Evolutionary conservation across 2,797 vertebrate genomes (phyloP), one percentile per base, ranked within the genome.

Genomic region (Sebastes diaconus): DNA sequence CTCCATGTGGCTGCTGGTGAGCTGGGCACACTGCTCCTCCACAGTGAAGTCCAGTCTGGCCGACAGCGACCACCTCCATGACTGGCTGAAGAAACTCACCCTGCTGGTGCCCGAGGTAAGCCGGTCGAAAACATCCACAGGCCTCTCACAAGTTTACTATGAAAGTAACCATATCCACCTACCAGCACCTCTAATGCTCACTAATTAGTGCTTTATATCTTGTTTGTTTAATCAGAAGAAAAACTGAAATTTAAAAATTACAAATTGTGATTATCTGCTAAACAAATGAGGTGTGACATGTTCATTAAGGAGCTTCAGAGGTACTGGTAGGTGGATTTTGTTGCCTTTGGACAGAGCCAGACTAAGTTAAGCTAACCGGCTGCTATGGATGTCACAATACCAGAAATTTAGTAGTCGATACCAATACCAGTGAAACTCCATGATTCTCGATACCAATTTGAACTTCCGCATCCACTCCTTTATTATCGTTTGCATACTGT

Each of bases 1-100:
- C 94, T 99, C 98, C 80, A 99, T 99, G 98, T 99, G 98, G 98
- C 96, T 99, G 54, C 90, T 99, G 94, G 98, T 99, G 90, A 99
- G 98, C 83, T 99, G 98, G 98, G 97, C 98, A 73, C 98, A 99
- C 93, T 99, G 98, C 94, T 99, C 97, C 75, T 99, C 98, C 74
- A 89, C 95, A 13, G 98, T 99, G 30, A 99, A 99, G 93, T 99
- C 98, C 93, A 99, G 98, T 73, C 95, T 99, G 93, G 98, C 98
- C 0, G 98, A 99, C 93, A 99, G 97, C 30, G 98, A 99, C 77
- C 96, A 98, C 89, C 96, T 99, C 42, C 98, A 99, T 59, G 98
- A 99, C 88, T 99, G 98, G 98, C 96, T 99, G 65, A 99, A 96
- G 94, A 99, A 99, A 72, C 96, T 99, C 85, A 99, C 98, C 0